Evolutionary conservation across 2,888 invertebrate species (phyloP).

Genomic region (Cephus pulcher): DNA sequence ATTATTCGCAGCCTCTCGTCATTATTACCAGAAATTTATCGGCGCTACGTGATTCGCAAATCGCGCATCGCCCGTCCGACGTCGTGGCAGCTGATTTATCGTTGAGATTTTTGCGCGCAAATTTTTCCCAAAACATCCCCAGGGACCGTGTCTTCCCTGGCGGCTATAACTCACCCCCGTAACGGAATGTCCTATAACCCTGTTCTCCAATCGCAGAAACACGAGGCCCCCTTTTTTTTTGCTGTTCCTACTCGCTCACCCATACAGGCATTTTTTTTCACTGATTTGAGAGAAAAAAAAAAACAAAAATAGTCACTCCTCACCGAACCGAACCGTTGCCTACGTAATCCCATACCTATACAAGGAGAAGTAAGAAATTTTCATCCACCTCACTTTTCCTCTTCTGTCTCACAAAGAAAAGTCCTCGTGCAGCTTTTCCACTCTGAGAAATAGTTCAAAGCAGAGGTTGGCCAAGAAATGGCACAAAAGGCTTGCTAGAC

Average conservation of each 20-base stretch:
- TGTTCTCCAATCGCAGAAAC: not conserved
- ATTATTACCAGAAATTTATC: not conserved
- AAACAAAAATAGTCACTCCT: no score
- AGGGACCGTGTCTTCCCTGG: not conserved
- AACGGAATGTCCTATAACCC: not conserved
- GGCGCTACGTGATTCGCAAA: not conserved
- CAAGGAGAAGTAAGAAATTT: not conserved
- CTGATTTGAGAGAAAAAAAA: not conserved
- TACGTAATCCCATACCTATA: not conserved
- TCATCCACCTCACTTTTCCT: not conserved
- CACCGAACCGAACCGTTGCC: not conserved
- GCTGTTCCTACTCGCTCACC: not conserved
- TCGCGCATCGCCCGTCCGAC: not conserved
- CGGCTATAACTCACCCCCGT: not conserved
- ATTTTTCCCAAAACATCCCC: not conserved
- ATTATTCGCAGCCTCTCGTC: not conserved
- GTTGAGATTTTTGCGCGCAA: not conserved
- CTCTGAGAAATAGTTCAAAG: not conserved
- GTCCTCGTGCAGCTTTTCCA: not conserved
- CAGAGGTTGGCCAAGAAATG: not conserved
- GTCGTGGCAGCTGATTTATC: not conserved
- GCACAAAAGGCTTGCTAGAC: not conserved
- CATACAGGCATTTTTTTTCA: not conserved
- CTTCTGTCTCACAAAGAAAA: not conserved
- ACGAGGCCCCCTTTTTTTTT: not conserved